Conservation (phyloP, 2,113 vertebrate species). For the Pollachius pollachius region DNA sequence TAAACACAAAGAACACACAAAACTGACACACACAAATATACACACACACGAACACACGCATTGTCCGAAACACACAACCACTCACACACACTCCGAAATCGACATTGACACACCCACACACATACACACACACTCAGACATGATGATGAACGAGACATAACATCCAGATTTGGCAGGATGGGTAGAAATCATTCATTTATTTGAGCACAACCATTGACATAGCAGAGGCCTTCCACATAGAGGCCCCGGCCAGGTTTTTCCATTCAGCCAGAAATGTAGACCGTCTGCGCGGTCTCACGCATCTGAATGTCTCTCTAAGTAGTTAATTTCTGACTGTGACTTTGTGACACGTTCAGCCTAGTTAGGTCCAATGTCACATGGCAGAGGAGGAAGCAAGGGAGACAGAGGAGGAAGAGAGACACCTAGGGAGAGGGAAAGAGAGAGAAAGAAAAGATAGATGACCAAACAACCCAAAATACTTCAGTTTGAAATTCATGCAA, state of each 20-base stretch:
- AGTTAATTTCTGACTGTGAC: conserved; percentile 50
- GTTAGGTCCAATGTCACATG: conserved; percentile 59
- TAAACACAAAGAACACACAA: neutral
- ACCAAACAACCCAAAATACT: no score
- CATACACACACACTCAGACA: neutral
- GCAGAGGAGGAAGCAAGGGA: conserved; percentile 5
- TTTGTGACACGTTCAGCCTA: conserved; percentile 51
- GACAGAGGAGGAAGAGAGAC: conserved; percentile 5
- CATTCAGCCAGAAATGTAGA: no score
- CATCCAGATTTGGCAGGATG: no score
- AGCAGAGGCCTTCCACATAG: neutral
- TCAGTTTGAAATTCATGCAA: no score
- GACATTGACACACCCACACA: neutral
- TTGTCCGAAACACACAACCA: neutral
- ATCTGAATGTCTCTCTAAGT: conserved; percentile 62
- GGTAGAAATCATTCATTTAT: no score
- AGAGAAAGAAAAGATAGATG: neutral
- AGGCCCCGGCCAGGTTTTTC: conserved; percentile 4
- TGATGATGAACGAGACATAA: neutral
- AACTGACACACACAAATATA: conserved; percentile 31
- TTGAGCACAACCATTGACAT: no score
- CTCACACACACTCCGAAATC: neutral
- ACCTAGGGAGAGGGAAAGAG: conserved; percentile 3
- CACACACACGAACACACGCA: neutral
- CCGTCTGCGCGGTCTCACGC: conserved; percentile 39